Conservation (phyloP, 2,797 vertebrate species). For the Gobio occitaniae region DNA sequence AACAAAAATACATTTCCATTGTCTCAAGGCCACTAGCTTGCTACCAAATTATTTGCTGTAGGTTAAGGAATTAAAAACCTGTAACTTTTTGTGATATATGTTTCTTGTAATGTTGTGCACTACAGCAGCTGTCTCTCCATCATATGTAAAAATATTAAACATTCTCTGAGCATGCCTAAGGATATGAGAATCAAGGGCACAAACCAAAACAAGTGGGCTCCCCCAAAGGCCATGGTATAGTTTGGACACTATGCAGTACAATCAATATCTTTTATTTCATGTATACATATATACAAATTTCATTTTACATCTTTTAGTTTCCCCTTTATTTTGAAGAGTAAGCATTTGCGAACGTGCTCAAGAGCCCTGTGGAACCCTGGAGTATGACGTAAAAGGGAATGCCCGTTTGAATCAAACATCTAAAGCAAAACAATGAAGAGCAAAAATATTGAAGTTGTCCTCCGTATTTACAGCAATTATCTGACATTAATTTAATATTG, state of each 20-base stretch:
- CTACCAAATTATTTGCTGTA: not conserved
- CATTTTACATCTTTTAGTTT: not conserved
- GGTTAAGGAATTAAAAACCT: not conserved
- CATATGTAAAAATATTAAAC: not conserved
- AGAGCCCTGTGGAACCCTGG: not conserved
- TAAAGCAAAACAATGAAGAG: not conserved
- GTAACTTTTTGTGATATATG: not conserved
- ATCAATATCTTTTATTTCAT: not conserved
- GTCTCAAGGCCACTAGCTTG: not conserved
- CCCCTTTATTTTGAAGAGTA: not conserved
- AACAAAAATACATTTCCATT: not conserved
- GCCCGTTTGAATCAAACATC: not conserved
- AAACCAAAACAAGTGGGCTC: no score
- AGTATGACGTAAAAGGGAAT: not conserved
- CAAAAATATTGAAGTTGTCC: not conserved
- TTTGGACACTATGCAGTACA: not conserved
- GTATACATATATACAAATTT: not conserved
- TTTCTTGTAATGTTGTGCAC: not conserved
- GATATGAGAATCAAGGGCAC: not conserved
- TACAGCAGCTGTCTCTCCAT: not conserved
- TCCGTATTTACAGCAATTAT: not conserved
- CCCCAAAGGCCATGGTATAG: no score
- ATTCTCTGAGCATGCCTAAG: not conserved
- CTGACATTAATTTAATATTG: not conserved
- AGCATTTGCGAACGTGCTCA: not conserved